phyloP scores from a whole-genome alignment of 2,888 invertebrate genomes.

The Parnassius apollo region DNA sequence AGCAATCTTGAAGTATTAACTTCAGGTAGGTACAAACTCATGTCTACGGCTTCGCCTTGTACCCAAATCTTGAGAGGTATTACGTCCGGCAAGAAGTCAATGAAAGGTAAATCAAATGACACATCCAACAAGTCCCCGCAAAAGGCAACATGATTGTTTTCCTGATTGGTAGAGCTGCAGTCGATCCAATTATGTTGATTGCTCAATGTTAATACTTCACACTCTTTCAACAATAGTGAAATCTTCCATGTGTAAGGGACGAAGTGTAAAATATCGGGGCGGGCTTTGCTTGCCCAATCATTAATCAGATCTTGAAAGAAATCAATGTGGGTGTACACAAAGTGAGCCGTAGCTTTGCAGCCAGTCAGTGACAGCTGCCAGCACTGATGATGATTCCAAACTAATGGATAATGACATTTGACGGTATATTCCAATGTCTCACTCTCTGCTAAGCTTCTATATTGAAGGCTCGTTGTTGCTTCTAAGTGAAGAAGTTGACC shows the following conservation, averaged over 20 bases:
- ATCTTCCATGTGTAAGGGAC: slow-evolving; percentile 98
- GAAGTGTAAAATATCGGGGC: slow-evolving; percentile 96
- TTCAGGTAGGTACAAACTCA: slow-evolving; percentile 94
- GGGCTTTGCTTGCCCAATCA: slow-evolving; percentile 97
- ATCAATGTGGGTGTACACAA: slow-evolving; percentile 97
- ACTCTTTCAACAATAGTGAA: slow-evolving; percentile 94
- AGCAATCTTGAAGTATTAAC: slow-evolving; percentile 93
- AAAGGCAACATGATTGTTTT: slow-evolving; percentile 96
- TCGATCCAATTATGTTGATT: slow-evolving; percentile 99
- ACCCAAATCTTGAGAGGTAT: slow-evolving; percentile 95
- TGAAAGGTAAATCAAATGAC: slow-evolving; percentile 96
- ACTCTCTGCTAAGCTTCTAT: slow-evolving; percentile 94
- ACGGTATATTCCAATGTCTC: slow-evolving; percentile 97
- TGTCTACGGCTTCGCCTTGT: slow-evolving; percentile 96
- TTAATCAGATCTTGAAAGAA: slow-evolving; percentile 98
- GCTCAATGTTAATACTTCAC: slow-evolving; percentile 94
- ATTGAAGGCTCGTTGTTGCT: slow-evolving; percentile 96
- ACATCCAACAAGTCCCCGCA: slow-evolving; percentile 96
- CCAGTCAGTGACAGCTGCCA: slow-evolving; percentile 96
- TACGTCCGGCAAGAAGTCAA: slow-evolving; percentile 95
- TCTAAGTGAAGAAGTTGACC: slow-evolving; percentile 97
- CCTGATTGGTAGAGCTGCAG: slow-evolving; percentile 96
- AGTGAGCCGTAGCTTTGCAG: slow-evolving; percentile 95
- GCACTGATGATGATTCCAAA: slow-evolving; percentile 98
- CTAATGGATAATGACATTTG: slow-evolving; percentile 92